phyloP scores from a whole-genome alignment of 2,113 vertebrate species.

The Nematolebias whitei region DNA sequence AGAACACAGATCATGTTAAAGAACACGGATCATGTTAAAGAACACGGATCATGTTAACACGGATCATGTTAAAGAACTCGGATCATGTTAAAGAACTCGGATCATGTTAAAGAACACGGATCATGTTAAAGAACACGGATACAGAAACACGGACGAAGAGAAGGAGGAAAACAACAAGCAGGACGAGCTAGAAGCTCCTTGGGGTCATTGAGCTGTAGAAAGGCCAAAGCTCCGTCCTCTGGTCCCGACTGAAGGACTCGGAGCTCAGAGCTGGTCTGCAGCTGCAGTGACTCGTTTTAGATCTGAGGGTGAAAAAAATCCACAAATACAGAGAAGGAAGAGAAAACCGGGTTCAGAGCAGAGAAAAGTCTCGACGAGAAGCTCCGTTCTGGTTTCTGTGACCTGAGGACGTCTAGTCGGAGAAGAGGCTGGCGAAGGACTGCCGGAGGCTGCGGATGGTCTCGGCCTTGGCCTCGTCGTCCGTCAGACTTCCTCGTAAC shows the following conservation, averaged over 20 bases:
- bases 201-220: too few species aligned
- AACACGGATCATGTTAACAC: too few species aligned
- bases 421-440: slow-evolving; percentile 97
- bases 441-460: slow-evolving; percentile 96
- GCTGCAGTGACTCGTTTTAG: slow-evolving; percentile 21
- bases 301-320: slow-evolving; percentile 29
- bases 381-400: slow-evolving; percentile 9
- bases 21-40: too few species aligned
- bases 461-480: slow-evolving; percentile 95
- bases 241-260: too few species aligned
- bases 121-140: slow-evolving; percentile 2
- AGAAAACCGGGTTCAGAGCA: slow-evolving; percentile 32
- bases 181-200: slow-evolving; percentile 13
- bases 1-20: too few species aligned
- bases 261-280: too few species aligned
- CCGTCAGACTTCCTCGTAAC: slow-evolving; percentile 81
- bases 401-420: slow-evolving; percentile 81
- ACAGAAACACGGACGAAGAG: slow-evolving; percentile 18
- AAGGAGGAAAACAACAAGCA: slow-evolving; percentile 39
- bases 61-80: too few species aligned
- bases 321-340: slow-evolving; percentile 31
- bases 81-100: too few species aligned
- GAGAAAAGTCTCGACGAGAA: slow-evolving; percentile 27
- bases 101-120: too few species aligned
- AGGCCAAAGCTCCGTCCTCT: too few species aligned